phyloP scores from a whole-genome alignment of 2,888 invertebrate genomes.

The Escarpia spicata region DNA sequence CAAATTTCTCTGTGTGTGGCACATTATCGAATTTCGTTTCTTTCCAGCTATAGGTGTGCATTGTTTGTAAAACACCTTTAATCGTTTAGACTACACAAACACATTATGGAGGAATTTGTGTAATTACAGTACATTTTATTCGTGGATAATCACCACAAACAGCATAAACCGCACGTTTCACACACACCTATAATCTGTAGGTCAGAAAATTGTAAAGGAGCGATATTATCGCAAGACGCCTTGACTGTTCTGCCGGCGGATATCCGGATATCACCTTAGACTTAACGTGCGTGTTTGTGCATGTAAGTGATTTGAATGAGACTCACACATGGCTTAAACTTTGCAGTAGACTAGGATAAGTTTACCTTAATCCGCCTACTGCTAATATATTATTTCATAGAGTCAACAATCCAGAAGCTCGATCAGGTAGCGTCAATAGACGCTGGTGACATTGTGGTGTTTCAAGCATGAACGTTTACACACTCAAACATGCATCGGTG shows the following conservation, averaged over 20 bases:
- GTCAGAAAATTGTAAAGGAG: neutral
- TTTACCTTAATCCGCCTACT: neutral
- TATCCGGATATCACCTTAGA: neutral
- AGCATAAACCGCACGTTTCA: neutral
- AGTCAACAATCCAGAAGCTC: neutral
- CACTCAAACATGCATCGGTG: neutral
- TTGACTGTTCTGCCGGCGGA: neutral
- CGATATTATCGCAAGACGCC: neutral
- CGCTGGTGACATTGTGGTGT: neutral
- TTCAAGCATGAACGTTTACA: neutral
- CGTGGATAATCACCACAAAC: neutral
- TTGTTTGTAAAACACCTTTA: constrained; percentile 8
- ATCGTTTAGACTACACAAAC: neutral
- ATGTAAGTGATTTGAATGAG: neutral
- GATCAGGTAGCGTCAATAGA: neutral
- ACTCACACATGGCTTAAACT: neutral
- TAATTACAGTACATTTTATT: neutral
- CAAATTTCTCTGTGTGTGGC: neutral
- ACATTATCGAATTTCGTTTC: neutral
- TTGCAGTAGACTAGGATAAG: neutral
- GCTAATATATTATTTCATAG: neutral
- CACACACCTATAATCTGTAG: neutral
- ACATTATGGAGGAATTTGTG: neutral
- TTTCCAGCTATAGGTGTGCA: neutral
- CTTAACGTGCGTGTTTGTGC: constrained; percentile 1